A percentile compares a stretch with the other conserved stretches of the same genome.
Evolutionary conservation across 2,797 vertebrate genomes (phyloP).

Genomic region (Dendrocincla fuliginosa): DNA sequence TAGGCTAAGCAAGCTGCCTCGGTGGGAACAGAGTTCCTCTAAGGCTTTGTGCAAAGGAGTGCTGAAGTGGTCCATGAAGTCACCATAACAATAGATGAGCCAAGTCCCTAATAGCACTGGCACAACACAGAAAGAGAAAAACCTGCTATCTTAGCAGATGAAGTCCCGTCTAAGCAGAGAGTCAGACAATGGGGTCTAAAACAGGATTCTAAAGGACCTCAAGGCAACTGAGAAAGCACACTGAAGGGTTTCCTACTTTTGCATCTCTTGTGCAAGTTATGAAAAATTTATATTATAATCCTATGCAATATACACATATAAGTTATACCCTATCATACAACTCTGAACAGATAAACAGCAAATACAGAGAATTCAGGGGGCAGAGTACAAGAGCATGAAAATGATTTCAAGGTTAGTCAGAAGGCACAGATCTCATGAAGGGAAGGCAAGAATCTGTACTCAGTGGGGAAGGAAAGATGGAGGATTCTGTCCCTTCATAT

Average conservation of each 20-base stretch:
- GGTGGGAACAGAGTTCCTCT: neutral
- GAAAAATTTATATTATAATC: neutral
- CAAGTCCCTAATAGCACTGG: accelerated
- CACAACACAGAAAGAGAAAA: neutral
- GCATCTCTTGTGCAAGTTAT: neutral
- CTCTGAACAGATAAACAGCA: neutral
- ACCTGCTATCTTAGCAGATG: neutral
- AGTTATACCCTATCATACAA: accelerated
- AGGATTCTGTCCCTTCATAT: neutral
- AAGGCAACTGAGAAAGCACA: neutral
- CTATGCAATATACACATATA: neutral
- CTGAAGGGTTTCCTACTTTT: neutral
- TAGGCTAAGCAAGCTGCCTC: neutral
- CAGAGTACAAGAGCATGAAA: neutral
- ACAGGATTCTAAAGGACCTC: neutral
- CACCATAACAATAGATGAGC: neutral
- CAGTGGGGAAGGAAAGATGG: neutral
- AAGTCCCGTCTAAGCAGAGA: neutral
- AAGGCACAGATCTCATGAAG: neutral
- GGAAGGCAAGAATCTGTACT: neutral
- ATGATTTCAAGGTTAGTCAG: neutral
- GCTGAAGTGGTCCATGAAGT: neutral
- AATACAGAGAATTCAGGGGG: neutral
- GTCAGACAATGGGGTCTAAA: neutral
- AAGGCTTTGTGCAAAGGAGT: neutral